Conservation (phyloP, 2,113 vertebrate species). For the Neodontobutis hainanensis region DNA sequence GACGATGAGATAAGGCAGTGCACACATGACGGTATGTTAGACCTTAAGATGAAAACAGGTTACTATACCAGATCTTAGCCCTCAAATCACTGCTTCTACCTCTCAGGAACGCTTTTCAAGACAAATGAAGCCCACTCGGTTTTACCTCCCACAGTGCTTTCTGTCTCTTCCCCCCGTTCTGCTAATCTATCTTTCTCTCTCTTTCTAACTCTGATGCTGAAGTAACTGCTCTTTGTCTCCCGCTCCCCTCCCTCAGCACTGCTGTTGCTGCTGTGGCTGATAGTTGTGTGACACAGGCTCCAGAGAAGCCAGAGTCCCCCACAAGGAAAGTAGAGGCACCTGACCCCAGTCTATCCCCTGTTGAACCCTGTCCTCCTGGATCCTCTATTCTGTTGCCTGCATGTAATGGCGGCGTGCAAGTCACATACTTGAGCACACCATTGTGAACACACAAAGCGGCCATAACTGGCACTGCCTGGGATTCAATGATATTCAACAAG, state of each 20-base stretch:
- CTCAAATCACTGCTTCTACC: slow-evolving; percentile 15
- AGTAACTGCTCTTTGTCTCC: slow-evolving; percentile 75
- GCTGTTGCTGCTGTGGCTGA: slow-evolving; percentile 79
- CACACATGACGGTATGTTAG: neutral
- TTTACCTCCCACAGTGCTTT: slow-evolving; percentile 58
- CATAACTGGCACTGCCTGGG: neutral
- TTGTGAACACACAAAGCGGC: slow-evolving; percentile 57
- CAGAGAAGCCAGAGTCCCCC: slow-evolving; percentile 81
- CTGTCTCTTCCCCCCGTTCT: slow-evolving; percentile 59
- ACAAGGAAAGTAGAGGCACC: slow-evolving; percentile 82
- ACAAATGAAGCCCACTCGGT: slow-evolving; percentile 65
- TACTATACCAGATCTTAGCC: neutral
- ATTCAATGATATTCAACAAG: neutral
- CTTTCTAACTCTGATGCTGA: slow-evolving; percentile 47
- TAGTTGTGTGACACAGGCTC: slow-evolving; percentile 81
- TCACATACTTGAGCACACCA: slow-evolving; percentile 76
- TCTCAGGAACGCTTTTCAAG: slow-evolving; percentile 61
- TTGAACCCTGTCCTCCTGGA: slow-evolving; percentile 67
- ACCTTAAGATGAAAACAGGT: neutral
- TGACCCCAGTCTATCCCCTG: slow-evolving; percentile 65
- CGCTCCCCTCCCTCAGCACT: slow-evolving; percentile 77
- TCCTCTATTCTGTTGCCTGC: slow-evolving; percentile 76
- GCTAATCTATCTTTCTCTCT: slow-evolving; percentile 68
- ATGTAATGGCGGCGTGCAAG: slow-evolving; percentile 77
- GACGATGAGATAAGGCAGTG: neutral